Evolutionary conservation across 2,888 invertebrate genomes (phyloP).

Genomic region (Halocaridina rubra): DNA sequence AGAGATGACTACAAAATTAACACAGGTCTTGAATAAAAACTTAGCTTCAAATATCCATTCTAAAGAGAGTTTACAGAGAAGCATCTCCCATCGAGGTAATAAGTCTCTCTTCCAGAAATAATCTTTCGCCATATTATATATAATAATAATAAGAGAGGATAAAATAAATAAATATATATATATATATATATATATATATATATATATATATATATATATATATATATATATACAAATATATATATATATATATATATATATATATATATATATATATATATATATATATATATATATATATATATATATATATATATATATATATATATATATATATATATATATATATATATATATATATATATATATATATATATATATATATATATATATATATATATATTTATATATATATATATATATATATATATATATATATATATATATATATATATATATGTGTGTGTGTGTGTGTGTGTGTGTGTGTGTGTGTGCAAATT

Average conservation of each 20-base stretch:
- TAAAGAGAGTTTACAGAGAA: no score
- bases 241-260: background rate
- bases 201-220: constrained; percentile 8
- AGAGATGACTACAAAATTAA: no score
- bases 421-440: background rate
- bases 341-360: constrained; percentile 4
- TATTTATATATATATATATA: background rate
- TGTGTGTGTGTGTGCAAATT: background rate
- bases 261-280: background rate
- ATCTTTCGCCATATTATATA: no score
- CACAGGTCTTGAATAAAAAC: no score
- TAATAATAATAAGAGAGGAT: background rate
- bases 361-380: background rate
- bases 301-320: background rate
- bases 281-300: background rate
- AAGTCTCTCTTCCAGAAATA: no score
- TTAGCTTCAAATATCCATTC: no score
- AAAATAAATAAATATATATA: background rate
- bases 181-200: background rate
- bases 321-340: constrained; percentile 8
- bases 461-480: background rate
- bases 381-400: background rate
- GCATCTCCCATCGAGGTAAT: no score
- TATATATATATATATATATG: background rate
- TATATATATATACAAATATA: background rate